Evolutionary conservation across 2,113 vertebrate genomes (phyloP).

Genomic region (Spilogale gracilis): DNA sequence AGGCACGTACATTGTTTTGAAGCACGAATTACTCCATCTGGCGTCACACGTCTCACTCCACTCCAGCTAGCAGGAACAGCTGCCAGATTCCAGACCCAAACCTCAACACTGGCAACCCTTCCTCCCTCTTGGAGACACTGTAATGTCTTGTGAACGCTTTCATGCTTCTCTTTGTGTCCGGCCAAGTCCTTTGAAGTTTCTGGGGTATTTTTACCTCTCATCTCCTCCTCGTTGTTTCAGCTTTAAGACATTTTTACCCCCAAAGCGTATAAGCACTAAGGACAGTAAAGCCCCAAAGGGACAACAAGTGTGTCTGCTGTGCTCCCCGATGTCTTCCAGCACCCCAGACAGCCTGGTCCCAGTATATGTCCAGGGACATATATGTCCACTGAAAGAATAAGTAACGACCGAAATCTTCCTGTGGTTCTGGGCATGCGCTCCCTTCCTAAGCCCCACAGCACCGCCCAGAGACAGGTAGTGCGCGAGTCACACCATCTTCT

Average conservation of each 20-base stretch:
- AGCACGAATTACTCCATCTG: neutral
- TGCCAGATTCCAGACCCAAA: neutral
- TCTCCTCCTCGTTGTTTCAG: neutral
- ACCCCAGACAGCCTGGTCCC: neutral
- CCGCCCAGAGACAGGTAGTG: neutral
- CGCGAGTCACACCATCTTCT: neutral
- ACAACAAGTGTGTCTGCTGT: neutral
- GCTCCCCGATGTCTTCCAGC: neutral
- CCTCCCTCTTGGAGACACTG: conserved; percentile 19
- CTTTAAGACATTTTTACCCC: neutral
- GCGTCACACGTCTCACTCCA: neutral
- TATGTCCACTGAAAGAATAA: neutral
- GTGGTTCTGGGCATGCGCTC: rapidly evolving
- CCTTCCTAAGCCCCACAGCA: neutral
- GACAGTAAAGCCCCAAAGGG: neutral
- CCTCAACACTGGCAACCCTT: neutral
- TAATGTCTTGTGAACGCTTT: neutral
- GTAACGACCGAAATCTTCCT: neutral
- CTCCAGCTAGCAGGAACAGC: neutral
- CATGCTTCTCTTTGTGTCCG: neutral
- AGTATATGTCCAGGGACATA: too few species aligned
- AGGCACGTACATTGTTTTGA: neutral
- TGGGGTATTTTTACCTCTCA: neutral
- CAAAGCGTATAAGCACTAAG: neutral
- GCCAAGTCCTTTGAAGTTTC: neutral